A percentile compares a stretch with the other conserved stretches of the same genome.
These are phyloP conservation scores for Danio rerio DNA, from an alignment of 2,113 vertebrate genomes.

Conservation along the genomic window GRCz12tu NC_133181.1:5122001-5122500, in stretches of 20 bases:
- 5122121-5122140: neutral
- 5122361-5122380: conserved; percentile 61
- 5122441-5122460: neutral
- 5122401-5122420: conserved; percentile 63
- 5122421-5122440: conserved; percentile 66
- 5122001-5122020: too few species aligned
- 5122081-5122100: too few species aligned
- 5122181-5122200: conserved; percentile 66
- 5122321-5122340: conserved; percentile 26
- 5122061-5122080: too few species aligned
- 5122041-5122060: too few species aligned
- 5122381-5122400: conserved; percentile 51
- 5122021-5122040: too few species aligned
- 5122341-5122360: conserved; percentile 50
- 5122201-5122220: conserved; percentile 93
- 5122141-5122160: neutral
- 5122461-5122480: conserved; percentile 20
- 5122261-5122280: conserved; percentile 95
- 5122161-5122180: neutral
- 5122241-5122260: conserved; percentile 97
- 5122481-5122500: conserved; percentile 79
- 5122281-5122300: conserved; percentile 87
- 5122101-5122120: neutral
- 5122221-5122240: conserved; percentile 92
- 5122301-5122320: conserved; percentile 7